A percentile compares a stretch with the other conserved stretches of the same genome.
Conservation (phyloP, 1,140 invertebrate genomes). For the Drosophila orena region DNA sequence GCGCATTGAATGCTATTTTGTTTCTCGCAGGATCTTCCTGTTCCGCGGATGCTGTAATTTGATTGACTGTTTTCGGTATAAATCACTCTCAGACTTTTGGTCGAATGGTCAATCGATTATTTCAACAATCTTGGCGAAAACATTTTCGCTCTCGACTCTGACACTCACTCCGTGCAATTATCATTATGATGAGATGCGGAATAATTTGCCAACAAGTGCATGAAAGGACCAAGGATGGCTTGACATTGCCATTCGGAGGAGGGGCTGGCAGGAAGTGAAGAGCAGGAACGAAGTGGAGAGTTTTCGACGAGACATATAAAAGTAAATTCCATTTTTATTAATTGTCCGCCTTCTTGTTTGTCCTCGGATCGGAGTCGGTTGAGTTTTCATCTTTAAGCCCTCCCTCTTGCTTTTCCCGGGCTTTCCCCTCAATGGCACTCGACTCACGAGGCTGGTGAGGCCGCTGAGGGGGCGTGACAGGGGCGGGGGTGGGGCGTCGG, state of each 20-base stretch:
- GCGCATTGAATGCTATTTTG: constrained; percentile 25
- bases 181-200: constrained; percentile 61
- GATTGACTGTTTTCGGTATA: constrained; percentile 50
- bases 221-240: constrained; percentile 43
- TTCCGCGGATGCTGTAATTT: constrained; percentile 27
- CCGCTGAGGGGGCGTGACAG: constrained; percentile 33
- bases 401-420: constrained; percentile 1
- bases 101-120: constrained; percentile 41
- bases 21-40: constrained; percentile 8
- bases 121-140: constrained; percentile 48
- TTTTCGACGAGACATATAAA: constrained; percentile 47
- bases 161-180: constrained; percentile 57
- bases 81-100: constrained; percentile 28
- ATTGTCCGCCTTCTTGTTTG: constrained; percentile 58
- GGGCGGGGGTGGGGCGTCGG: constrained; percentile 15
- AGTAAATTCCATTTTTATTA: constrained; percentile 76
- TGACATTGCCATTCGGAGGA: constrained; percentile 53
- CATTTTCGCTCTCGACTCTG: constrained; percentile 41
- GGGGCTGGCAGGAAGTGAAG: constrained; percentile 1
- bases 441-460: constrained; percentile 39
- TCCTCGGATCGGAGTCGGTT: constrained; percentile 28
- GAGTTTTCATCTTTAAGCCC: constrained; percentile 5
- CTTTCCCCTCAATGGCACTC: constrained; percentile 31
- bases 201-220: constrained; percentile 58
- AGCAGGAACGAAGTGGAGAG: too few relatives aligned